A percentile compares a stretch with the other conserved stretches of the same genome.
Evolutionary conservation across 2,888 invertebrate species (phyloP).

Genomic region (Andrena bucephala): DNA sequence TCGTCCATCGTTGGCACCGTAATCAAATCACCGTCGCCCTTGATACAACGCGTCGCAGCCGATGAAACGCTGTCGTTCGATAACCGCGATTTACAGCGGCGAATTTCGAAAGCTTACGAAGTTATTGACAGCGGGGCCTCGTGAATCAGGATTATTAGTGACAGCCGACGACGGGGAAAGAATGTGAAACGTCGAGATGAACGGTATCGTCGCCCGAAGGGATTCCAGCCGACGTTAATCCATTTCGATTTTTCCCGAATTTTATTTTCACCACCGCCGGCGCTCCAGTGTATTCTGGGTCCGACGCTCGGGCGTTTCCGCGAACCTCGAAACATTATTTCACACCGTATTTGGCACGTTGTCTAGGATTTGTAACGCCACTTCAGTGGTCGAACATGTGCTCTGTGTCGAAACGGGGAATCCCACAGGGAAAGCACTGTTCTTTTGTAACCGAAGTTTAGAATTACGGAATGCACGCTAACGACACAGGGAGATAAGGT

Average conservation of each 20-base stretch:
- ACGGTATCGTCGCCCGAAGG: background rate
- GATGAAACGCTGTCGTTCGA: conserved; percentile 29
- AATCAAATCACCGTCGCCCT: conserved; percentile 37
- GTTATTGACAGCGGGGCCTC: conserved; percentile 37
- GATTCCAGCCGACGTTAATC: conserved; percentile 30
- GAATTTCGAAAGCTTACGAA: conserved; percentile 31
- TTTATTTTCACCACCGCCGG: background rate
- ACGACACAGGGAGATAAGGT: too few relatives aligned
- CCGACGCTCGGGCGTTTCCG: background rate
- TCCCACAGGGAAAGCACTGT: too few relatives aligned
- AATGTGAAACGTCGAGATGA: conserved; percentile 21
- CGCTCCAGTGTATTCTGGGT: background rate
- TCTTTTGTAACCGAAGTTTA: too few relatives aligned
- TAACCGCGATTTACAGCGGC: conserved; percentile 48
- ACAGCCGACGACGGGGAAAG: conserved; percentile 32
- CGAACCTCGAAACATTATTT: background rate
- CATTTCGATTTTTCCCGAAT: conserved; percentile 25
- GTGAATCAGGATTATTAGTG: conserved; percentile 52
- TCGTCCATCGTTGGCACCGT: conserved; percentile 9
- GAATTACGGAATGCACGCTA: too few relatives aligned
- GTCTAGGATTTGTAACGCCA: too few relatives aligned
- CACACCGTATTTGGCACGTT: too few relatives aligned
- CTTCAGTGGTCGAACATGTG: too few relatives aligned
- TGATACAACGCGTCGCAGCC: conserved; percentile 8
- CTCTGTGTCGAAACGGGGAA: too few relatives aligned